phyloP scores from a whole-genome alignment of 2,113 vertebrate genomes.

The Aldabrachelys gigantea region DNA sequence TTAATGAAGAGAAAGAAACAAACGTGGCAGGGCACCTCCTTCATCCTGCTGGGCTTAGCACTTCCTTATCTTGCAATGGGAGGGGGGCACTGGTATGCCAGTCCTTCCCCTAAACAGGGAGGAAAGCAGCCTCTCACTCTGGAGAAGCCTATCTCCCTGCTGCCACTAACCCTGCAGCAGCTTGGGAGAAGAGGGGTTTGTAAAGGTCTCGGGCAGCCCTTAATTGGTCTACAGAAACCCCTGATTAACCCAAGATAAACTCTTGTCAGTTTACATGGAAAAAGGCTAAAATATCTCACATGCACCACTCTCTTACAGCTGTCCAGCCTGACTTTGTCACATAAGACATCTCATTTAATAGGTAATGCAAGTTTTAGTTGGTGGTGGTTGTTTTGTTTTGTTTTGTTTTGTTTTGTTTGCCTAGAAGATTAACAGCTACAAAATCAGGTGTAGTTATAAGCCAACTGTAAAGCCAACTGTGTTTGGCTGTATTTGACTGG shows the following conservation, averaged over 20 bases:
- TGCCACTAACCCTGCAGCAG: not conserved
- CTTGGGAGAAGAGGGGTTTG: not conserved
- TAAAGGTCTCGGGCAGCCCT: not conserved
- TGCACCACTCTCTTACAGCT: not conserved
- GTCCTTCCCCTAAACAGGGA: not conserved
- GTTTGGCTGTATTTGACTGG: not conserved
- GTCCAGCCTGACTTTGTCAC: not conserved
- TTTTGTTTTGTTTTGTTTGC: not conserved
- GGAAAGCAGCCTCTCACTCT: not conserved
- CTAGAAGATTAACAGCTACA: not conserved
- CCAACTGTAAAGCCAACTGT: rapidly evolving
- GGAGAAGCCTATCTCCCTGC: not conserved
- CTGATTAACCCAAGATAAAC: not conserved
- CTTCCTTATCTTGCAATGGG: not conserved
- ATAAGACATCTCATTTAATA: not conserved
- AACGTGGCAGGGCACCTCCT: not conserved
- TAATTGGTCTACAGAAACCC: no score
- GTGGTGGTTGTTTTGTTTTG: not conserved
- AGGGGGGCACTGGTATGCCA: not conserved
- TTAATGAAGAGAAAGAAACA: not conserved
- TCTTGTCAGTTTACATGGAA: not conserved
- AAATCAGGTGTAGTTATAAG: not conserved
- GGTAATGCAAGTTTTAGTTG: rapidly evolving
- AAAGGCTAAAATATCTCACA: not conserved
- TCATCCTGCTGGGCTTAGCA: not conserved